A percentile compares a stretch with the other conserved stretches of the same genome.
Conservation (phyloP, 1,140 invertebrate genomes). For the Hyposmocoma kahamanoa region DNA sequence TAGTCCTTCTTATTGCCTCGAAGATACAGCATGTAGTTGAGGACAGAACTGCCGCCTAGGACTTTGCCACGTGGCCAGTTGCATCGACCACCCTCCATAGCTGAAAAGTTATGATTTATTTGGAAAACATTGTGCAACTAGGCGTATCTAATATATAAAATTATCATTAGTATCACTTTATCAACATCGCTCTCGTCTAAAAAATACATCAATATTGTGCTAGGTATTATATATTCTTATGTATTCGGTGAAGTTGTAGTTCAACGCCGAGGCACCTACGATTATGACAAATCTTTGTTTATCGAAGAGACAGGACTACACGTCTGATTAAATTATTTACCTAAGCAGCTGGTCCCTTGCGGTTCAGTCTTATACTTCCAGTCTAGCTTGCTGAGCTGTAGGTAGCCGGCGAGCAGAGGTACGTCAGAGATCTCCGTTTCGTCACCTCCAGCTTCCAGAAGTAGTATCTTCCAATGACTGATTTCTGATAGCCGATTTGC, state of each 20-base stretch:
- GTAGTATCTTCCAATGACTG: constrained; percentile 86
- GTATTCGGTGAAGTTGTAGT: no score
- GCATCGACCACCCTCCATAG: constrained; percentile 86
- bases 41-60: constrained; percentile 77
- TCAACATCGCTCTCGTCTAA: no score
- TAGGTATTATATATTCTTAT: no score
- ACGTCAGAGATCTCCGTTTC: constrained; percentile 94
- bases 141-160: no score
- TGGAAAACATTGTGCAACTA: no score
- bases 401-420: constrained; percentile 88
- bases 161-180: no score
- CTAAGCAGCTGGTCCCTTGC: constrained; percentile 86
- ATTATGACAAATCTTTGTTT: no score
- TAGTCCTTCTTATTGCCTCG: constrained; percentile 95
- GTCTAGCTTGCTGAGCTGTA: constrained; percentile 90
- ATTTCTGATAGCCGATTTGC: constrained; percentile 88
- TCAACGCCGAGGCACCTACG: no score
- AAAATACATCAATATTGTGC: no score
- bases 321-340: constrained; percentile 56
- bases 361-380: constrained; percentile 96
- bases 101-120: no score
- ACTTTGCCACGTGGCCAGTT: constrained; percentile 89
- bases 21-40: constrained; percentile 98
- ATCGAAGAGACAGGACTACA: no score
- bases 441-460: constrained; percentile 93